Percentiles rank a stretch among this genome's conserved stretches.
Conservation (phyloP, 2,113 vertebrate species). For the Paramormyrops kingsleyae region DNA sequence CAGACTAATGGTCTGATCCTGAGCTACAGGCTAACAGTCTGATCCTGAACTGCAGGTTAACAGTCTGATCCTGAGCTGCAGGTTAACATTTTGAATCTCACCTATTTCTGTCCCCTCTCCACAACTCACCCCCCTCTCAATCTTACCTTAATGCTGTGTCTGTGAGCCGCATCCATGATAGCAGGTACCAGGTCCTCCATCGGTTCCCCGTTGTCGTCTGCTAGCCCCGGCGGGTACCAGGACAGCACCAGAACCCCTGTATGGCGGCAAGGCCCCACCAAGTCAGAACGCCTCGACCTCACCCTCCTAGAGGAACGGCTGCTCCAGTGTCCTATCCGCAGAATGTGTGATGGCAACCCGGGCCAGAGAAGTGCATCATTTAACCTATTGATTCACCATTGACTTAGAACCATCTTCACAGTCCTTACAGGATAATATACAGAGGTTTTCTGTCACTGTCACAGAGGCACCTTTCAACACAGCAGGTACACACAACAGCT, state of each 20-base stretch:
- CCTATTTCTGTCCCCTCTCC: neutral
- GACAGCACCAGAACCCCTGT: constrained; percentile 79
- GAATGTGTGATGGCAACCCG: neutral
- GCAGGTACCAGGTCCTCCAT: constrained; percentile 75
- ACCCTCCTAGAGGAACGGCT: neutral
- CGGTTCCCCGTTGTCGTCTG: constrained; percentile 77
- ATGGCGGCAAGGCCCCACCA: constrained; percentile 6
- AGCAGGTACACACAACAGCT: neutral
- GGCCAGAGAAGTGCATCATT: neutral
- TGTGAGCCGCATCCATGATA: constrained; percentile 75
- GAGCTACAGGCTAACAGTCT: neutral
- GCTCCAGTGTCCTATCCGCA: neutral
- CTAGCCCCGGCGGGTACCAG: constrained; percentile 80
- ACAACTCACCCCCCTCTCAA: neutral
- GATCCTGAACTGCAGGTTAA: neutral
- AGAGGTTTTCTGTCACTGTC: neutral
- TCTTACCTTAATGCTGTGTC: constrained; percentile 80
- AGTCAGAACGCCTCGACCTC: neutral
- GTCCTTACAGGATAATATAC: neutral
- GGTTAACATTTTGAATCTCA: neutral
- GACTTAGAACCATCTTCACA: neutral
- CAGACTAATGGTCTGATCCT: no score
- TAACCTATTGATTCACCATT: neutral
- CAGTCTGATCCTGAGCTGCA: neutral
- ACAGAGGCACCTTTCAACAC: neutral